phyloP scores from a whole-genome alignment of 2,888 invertebrate species.

The Cryptus viduatorius region DNA sequence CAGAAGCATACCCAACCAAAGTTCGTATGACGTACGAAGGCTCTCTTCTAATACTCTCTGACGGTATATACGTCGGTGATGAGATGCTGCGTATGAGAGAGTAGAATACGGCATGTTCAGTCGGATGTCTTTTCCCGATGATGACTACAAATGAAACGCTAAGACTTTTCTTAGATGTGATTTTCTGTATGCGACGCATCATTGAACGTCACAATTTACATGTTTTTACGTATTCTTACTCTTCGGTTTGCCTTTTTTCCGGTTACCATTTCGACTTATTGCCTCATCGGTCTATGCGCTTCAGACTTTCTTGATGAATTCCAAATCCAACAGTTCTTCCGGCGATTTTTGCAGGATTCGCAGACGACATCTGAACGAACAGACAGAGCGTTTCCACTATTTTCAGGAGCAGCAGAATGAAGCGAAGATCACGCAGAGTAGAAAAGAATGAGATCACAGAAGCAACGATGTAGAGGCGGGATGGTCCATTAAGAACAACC shows the following conservation, averaged over 20 bases:
- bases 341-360: neutral
- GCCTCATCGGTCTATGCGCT: neutral
- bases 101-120: neutral
- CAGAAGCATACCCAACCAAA: constrained; percentile 36
- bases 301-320: neutral
- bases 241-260: neutral
- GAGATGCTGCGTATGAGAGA: neutral
- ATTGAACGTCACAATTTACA: neutral
- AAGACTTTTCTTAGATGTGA: neutral
- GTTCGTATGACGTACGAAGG: constrained; percentile 32
- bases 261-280: neutral
- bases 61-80: neutral
- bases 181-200: neutral
- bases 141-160: neutral
- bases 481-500: constrained; percentile 66
- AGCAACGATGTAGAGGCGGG: constrained; percentile 28
- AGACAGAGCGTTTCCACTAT: neutral
- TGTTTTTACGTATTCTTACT: neutral
- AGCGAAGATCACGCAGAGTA: constrained; percentile 13
- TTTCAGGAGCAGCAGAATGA: neutral
- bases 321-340: neutral
- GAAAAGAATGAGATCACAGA: constrained; percentile 28
- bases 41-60: constrained; percentile 25
- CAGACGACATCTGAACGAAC: neutral
- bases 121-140: neutral